Evolutionary conservation across 2,888 invertebrate species (phyloP).

Genomic region (Lasioglossum lativentre): DNA sequence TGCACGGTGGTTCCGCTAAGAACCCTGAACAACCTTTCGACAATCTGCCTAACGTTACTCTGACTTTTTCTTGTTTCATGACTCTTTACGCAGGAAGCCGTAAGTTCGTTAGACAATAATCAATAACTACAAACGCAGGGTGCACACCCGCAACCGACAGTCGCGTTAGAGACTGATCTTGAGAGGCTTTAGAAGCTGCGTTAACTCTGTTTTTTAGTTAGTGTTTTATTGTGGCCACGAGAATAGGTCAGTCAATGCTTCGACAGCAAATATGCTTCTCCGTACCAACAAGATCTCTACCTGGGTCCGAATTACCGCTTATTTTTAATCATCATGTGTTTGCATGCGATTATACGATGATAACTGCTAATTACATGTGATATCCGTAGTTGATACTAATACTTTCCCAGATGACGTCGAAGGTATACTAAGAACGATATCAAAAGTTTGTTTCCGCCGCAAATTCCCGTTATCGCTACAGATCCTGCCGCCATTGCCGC

Average conservation of each 20-base stretch:
- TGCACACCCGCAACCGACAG: conserved; percentile 53
- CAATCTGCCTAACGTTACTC: conserved; percentile 61
- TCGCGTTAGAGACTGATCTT: conserved; percentile 57
- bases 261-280: conserved; percentile 62
- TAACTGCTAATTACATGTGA: conserved; percentile 36
- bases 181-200: conserved; percentile 61
- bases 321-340: conserved; percentile 47
- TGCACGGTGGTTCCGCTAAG: conserved; percentile 69
- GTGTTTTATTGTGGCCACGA: conserved; percentile 64
- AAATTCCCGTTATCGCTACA: conserved; percentile 47
- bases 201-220: conserved; percentile 52
- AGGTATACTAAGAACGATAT: conserved; percentile 23
- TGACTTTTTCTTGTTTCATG: conserved; percentile 81
- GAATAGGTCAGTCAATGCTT: conserved; percentile 64
- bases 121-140: conserved; percentile 69
- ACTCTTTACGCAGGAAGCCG: conserved; percentile 89
- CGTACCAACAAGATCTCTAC: conserved; percentile 64
- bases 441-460: conserved; percentile 39
- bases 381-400: conserved; percentile 50
- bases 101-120: conserved; percentile 86
- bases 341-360: conserved; percentile 62
- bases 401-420: conserved; percentile 39
- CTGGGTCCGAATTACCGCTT: conserved; percentile 58
- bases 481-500: conserved; percentile 56
- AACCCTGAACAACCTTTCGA: conserved; percentile 38